These are phyloP conservation scores for Xenus cinereus DNA, from an alignment of 2,113 vertebrate species.

Conservation along the genomic window DNA sequence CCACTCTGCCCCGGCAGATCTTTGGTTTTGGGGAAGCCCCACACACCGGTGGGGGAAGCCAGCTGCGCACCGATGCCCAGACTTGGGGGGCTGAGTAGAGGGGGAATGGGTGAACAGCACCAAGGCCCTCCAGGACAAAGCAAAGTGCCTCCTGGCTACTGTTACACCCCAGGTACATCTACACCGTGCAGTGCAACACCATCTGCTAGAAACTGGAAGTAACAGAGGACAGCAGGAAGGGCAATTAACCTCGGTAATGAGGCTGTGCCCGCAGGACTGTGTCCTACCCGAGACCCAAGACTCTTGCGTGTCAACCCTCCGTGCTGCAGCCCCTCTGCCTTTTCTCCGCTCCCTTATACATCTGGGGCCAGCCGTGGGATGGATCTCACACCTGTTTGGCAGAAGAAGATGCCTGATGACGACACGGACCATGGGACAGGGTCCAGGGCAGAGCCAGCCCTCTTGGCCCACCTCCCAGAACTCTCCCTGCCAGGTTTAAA, in stretches of 20 bases:
- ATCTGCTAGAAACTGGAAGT: neutral
- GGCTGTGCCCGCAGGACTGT: neutral
- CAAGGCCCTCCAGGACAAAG: neutral
- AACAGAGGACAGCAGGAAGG: neutral
- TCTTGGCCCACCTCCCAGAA: neutral
- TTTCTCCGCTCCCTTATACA: neutral
- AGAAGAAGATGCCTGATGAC: neutral
- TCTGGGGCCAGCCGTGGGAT: fast-evolving
- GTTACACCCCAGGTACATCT: neutral
- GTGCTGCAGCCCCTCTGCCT: neutral
- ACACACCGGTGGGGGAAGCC: neutral
- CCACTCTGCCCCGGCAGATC: neutral
- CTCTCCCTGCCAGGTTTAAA: neutral
- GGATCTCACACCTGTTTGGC: neutral
- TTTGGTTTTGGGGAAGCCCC: neutral
- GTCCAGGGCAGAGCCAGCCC: neutral
- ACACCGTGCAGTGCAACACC: fast-evolving
- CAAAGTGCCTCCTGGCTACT: neutral
- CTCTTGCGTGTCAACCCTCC: neutral
- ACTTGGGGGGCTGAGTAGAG: neutral
- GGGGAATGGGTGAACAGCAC: neutral
- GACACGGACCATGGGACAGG: neutral
- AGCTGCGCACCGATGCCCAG: fast-evolving
- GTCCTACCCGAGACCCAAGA: neutral
- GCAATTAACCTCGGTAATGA: fast-evolving